These are phyloP conservation scores for Entomobrya multifasciata DNA, from an alignment of 2,888 invertebrate genomes.

Conservation along the genomic window DNA sequence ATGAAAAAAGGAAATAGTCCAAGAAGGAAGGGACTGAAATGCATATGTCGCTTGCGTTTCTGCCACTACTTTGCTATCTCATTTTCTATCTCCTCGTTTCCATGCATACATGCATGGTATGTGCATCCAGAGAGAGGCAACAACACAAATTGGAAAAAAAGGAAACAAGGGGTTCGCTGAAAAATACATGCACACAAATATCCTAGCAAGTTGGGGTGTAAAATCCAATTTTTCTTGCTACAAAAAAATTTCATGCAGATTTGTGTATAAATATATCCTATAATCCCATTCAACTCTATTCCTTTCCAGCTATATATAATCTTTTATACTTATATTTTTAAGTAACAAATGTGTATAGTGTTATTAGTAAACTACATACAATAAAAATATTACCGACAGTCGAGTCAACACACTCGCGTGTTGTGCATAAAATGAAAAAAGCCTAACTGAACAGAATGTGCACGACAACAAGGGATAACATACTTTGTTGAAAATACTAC, in stretches of 20 bases:
- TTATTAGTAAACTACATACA: constrained; percentile 15
- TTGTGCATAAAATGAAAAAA: constrained; percentile 36
- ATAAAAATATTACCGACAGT: constrained; percentile 35
- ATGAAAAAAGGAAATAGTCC: constrained; percentile 18
- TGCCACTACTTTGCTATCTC: no score
- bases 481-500: neutral
- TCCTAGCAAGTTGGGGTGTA: constrained; percentile 1
- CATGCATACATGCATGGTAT: neutral
- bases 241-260: constrained; percentile 7
- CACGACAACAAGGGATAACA: neutral
- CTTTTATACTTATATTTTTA: neutral
- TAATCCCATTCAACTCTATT: no score
- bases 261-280: no score
- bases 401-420: neutral
- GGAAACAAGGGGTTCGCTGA: neutral
- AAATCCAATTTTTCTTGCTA: constrained; percentile 25
- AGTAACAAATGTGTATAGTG: neutral
- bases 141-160: neutral
- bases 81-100: neutral
- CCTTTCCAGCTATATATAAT: neutral
- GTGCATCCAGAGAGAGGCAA: neutral
- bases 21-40: constrained; percentile 25
- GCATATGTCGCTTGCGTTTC: neutral
- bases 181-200: neutral
- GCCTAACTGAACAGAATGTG: neutral